These are phyloP conservation scores for Ormia ochracea DNA, from an alignment of 2,888 invertebrate species.

Conservation along the genomic window DNA sequence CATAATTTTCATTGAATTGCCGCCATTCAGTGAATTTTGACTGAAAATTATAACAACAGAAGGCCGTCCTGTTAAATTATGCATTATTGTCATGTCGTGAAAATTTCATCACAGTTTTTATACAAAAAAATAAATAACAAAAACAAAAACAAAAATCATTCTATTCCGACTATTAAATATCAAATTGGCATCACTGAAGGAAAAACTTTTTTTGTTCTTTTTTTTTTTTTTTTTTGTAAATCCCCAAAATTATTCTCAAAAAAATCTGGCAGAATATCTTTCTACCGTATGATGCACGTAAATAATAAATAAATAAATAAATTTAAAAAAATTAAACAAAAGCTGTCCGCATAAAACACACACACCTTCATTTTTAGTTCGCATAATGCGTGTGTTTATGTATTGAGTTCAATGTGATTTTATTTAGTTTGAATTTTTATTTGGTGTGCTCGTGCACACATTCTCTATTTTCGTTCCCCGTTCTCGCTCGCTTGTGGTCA, in stretches of 20 bases:
- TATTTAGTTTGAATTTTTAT: not conserved
- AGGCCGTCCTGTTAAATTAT: not conserved
- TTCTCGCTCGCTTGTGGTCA: not conserved
- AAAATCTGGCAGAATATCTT: too few species aligned
- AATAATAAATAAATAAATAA: conserved; percentile 23
- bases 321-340: conserved; percentile 5
- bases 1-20: not conserved
- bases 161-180: not conserved
- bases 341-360: not conserved
- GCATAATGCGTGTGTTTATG: not conserved
- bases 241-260: not conserved
- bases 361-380: not conserved
- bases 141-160: too few species aligned
- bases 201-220: not conserved
- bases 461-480: not conserved
- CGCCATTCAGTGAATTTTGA: not conserved
- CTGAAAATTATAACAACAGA: not conserved
- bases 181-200: conserved; percentile 16
- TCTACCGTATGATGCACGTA: conserved; percentile 14
- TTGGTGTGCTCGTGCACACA: too few species aligned
- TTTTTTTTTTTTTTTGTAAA: conserved; percentile 8
- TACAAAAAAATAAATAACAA: not conserved
- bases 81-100: not conserved
- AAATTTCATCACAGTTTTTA: not conserved
- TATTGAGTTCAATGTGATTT: not conserved